Percentiles rank a stretch among this genome's conserved stretches.
phyloP scores from a whole-genome alignment of 1,140 invertebrate genomes.

The Medauroidea extradentata region DNA sequence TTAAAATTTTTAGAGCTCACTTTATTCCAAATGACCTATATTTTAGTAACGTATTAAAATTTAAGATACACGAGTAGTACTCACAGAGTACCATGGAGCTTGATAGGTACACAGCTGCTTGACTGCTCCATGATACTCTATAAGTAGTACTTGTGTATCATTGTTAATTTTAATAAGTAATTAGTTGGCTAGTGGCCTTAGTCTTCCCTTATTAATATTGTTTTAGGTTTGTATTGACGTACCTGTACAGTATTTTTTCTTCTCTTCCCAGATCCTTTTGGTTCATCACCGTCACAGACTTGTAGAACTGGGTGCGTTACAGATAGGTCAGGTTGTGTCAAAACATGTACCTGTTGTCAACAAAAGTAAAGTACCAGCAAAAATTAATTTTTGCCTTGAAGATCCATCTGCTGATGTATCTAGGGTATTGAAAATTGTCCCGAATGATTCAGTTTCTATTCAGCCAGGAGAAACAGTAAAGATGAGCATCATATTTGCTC shows the following conservation, averaged over 20 bases:
- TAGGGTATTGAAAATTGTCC: conserved; percentile 26
- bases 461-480: conserved; percentile 27
- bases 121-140: too few species aligned
- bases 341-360: conserved; percentile 39
- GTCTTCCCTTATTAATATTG: too few species aligned
- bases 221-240: too few species aligned
- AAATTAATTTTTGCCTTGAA: conserved; percentile 30
- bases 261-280: conserved; percentile 30
- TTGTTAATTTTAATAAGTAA: too few species aligned
- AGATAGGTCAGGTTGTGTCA: conserved; percentile 26
- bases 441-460: conserved; percentile 24
- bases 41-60: too few species aligned
- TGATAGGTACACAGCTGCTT: too few species aligned
- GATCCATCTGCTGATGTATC: not conserved
- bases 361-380: conserved; percentile 30
- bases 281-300: conserved; percentile 38
- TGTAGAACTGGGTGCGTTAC: conserved; percentile 38
- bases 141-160: too few species aligned
- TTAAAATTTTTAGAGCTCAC: too few species aligned
- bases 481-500: conserved; percentile 35
- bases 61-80: too few species aligned
- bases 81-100: too few species aligned
- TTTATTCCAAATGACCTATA: too few species aligned
- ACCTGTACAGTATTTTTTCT: not conserved
- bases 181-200: too few species aligned